phyloP scores from a whole-genome alignment of 2,888 invertebrate species.

The Drosophila lacicola region DNA sequence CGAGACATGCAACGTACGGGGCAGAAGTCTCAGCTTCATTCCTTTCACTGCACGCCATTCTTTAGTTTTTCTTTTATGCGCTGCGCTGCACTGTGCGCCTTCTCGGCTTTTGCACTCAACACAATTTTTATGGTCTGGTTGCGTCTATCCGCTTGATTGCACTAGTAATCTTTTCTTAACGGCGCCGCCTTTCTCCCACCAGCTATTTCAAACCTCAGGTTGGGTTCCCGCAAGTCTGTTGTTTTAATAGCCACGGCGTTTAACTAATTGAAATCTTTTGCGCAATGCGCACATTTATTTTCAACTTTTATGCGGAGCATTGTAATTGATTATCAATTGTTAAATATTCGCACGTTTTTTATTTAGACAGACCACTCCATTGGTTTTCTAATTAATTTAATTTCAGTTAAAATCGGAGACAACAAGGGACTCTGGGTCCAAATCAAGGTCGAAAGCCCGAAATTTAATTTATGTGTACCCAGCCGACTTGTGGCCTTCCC shows the following conservation, averaged over 20 bases:
- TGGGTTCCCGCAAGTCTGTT: conserved; percentile 33
- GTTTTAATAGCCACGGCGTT: conserved; percentile 65
- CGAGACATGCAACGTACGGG: conserved; percentile 48
- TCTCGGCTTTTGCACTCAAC: conserved; percentile 76
- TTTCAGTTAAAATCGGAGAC: conserved; percentile 26
- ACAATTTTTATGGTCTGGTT: conserved; percentile 80
- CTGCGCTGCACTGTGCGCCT: conserved; percentile 40
- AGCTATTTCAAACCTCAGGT: conserved; percentile 7
- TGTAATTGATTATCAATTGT: conserved; percentile 63
- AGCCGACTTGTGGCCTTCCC: conserved; percentile 6
- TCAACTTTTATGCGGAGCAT: conserved; percentile 16
- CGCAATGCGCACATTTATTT: conserved; percentile 34
- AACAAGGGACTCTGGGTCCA: conserved; percentile 11
- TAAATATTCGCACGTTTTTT: conserved; percentile 20
- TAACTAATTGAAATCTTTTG: conserved; percentile 76
- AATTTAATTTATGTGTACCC: conserved; percentile 50
- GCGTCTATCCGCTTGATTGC: conserved; percentile 80
- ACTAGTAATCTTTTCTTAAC: conserved; percentile 79
- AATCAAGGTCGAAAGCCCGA: conserved; percentile 34
- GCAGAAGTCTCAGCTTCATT: conserved; percentile 24
- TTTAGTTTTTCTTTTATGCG: conserved; percentile 46
- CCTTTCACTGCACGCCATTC: conserved; percentile 51
- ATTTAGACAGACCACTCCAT: not conserved
- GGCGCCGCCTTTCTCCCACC: conserved; percentile 21
- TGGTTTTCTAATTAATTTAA: conserved; percentile 50